These are phyloP conservation scores for Esox lucius DNA, from an alignment of 2,797 vertebrate species.

Conservation along the genomic window DNA sequence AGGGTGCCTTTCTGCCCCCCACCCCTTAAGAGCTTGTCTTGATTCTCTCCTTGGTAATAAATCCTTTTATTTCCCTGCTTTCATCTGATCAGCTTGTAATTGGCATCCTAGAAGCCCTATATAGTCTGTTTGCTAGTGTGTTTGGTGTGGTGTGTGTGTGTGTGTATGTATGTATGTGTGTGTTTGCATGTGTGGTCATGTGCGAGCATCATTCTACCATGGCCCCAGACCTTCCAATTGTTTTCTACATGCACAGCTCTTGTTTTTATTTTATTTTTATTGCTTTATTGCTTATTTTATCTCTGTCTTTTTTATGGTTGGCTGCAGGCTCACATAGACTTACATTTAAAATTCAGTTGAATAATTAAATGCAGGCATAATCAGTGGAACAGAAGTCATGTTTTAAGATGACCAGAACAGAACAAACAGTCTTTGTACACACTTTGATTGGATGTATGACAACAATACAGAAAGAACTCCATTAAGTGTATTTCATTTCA, in stretches of 20 bases:
- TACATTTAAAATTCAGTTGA: not conserved
- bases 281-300: not conserved
- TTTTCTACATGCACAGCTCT: not conserved
- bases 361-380: not conserved
- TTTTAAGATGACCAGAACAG: not conserved
- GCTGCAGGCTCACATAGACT: not conserved
- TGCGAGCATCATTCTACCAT: not conserved
- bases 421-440: not conserved
- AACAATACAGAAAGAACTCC: not conserved
- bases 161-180: not conserved
- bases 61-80: not conserved
- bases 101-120: not conserved
- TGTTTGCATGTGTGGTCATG: not conserved
- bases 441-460: not conserved
- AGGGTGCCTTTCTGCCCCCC: slow-evolving; percentile 3
- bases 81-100: slow-evolving; percentile 11
- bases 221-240: not conserved
- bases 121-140: not conserved
- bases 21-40: not conserved
- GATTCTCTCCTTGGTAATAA: not conserved
- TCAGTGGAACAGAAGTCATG: not conserved
- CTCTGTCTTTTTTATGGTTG: not conserved
- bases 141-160: not conserved
- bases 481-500: not conserved
- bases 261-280: not conserved